Conservation (phyloP, 2,888 invertebrate genomes). For the Eilema depressum region DNA sequence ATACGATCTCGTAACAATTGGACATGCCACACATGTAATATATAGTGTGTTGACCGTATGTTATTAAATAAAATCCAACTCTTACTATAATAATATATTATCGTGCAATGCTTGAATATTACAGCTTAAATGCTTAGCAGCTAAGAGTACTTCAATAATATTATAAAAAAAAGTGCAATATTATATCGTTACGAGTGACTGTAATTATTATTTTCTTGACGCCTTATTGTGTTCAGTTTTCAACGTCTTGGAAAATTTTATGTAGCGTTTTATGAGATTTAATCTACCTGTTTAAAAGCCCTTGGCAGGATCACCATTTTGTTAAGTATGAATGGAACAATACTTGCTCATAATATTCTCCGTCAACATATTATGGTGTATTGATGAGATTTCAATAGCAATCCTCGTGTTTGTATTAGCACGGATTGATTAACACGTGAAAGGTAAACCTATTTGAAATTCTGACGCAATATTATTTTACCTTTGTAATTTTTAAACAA, state of each 20-base stretch:
- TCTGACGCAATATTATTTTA: not conserved
- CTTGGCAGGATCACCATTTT: not conserved
- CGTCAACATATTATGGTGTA: not conserved
- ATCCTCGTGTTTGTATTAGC: not conserved
- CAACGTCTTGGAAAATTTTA: conserved; percentile 1
- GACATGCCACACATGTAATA: conserved; percentile 24
- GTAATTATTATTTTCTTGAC: not conserved
- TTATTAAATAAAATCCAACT: conserved; percentile 1
- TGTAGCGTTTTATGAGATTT: not conserved
- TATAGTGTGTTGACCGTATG: conserved; percentile 8
- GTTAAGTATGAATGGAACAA: not conserved
- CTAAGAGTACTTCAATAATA: conserved; percentile 31
- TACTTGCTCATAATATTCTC: not conserved
- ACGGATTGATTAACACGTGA: not conserved
- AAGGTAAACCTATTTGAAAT: not conserved
- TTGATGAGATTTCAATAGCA: not conserved
- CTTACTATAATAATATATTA: conserved; percentile 42
- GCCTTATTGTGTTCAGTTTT: conserved; percentile 17
- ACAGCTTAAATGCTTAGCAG: conserved; percentile 30
- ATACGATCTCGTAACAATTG: conserved; percentile 31
- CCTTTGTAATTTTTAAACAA: not conserved
- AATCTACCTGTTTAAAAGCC: not conserved
- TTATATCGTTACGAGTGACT: conserved; percentile 12
- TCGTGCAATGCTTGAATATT: conserved; percentile 47
- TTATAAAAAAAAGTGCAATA: conserved; percentile 21